Percentiles rank a stretch among this genome's conserved stretches.
These are phyloP conservation scores for Holothuria scabra DNA, from an alignment of 53 echinoderm and acorn worm genomes.

Conservation along the genomic window DNA sequence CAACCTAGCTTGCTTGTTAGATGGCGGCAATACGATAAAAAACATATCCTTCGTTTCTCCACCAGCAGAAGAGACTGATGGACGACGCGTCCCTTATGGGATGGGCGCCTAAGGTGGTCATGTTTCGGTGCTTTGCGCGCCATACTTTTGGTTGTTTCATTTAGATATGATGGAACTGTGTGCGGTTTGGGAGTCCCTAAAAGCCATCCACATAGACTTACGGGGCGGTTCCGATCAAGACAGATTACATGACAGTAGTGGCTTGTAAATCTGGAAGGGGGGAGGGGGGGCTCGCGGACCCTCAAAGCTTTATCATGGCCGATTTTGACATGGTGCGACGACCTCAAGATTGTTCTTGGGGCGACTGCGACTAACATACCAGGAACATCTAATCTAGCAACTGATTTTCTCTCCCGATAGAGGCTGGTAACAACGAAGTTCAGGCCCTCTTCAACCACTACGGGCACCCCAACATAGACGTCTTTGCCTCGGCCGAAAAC, in stretches of 20 bases:
- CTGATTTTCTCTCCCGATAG: not conserved
- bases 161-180: too few species aligned
- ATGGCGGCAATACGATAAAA: not conserved
- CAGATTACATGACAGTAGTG: too few species aligned
- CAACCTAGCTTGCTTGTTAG: not conserved
- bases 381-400: not conserved
- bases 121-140: not conserved
- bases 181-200: not conserved
- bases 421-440: not conserved
- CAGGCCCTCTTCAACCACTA: conserved; percentile 12
- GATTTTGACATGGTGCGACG: conserved; percentile 9
- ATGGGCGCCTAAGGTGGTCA: not conserved
- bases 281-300: not conserved
- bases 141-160: not conserved
- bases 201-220: not conserved
- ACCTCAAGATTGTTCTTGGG: too few species aligned
- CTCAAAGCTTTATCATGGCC: conserved; percentile 11
- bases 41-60: not conserved
- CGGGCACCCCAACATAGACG: not conserved
- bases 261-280: not conserved
- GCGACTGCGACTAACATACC: conserved; percentile 19
- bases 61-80: not conserved
- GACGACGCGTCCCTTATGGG: not conserved
- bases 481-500: too few species aligned
- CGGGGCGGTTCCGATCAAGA: too few species aligned